Base-by-base conservation (phyloP, 1,140 invertebrate genomes). In the Penaeus vannamei region DNA sequence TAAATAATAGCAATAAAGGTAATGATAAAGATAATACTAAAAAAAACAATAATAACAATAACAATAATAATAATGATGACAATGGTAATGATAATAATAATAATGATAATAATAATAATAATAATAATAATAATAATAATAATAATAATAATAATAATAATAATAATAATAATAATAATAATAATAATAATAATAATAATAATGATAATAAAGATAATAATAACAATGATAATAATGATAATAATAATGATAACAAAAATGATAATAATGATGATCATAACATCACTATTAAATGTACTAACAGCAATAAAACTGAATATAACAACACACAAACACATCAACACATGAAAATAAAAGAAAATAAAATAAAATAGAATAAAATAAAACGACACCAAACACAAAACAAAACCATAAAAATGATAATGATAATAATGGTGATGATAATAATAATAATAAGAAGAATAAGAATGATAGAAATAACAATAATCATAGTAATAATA, bases 281-380 rank as follows among this genome's bases (percentile, higher is more conserved):
- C 62, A n/a, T 19, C n/a, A 64, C 17, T n/a, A n/a, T 19, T n/a
- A 64, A 64, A 17, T 17, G n/a, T n/a, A 64, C 17, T n/a, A 64
- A 64, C 62, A 64, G n/a, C 62, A n/a, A 64, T n/a, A n/a, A 64
- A 17, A n/a, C 17, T 19, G 62, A 64, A 17, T 19, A n/a, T n/a
- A 64, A 64, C 62, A 64, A 64, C 62, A 64, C 62, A 64, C 62
- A 64, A 64, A 64, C 62, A 64, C 62, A 64, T n/a, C 62, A 64
- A 64, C n/a, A 64, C 62, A 64, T 64, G 62, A 64, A n/a, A n/a
- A n/a, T n/a, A n/a, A n/a, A n/a, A n/a, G n/a, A n/a, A n/a, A n/a
- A n/a, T n/a, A n/a, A n/a, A n/a, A n/a, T n/a, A n/a, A n/a, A n/a
- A n/a, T n/a, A n/a, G n/a, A n/a, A n/a, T n/a, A n/a, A n/a, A n/a